Conservation (phyloP, 2,797 vertebrate species). For the Merluccius polli region DNA sequence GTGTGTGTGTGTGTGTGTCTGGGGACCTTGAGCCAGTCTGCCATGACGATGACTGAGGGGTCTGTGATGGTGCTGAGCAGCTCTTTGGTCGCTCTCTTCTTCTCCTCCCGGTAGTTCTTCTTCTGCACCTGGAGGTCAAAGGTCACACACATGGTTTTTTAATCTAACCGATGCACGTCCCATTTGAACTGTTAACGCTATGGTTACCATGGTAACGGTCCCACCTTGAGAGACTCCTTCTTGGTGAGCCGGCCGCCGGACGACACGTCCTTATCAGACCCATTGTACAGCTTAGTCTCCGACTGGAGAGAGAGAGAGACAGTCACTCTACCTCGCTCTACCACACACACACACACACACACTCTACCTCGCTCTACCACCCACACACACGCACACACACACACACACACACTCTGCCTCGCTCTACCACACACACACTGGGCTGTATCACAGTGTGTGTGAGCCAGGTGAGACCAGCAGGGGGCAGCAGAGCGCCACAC, state of each 20-base stretch:
- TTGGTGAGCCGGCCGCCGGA: constrained; percentile 94
- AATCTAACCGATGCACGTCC: too few species aligned
- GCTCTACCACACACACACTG: too few species aligned
- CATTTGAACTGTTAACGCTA: not conserved
- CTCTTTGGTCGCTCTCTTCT: constrained; percentile 97
- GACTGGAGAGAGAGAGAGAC: constrained; percentile 76
- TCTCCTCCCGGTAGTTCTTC: constrained; percentile 98
- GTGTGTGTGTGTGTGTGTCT: not conserved
- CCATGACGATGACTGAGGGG: constrained; percentile 96
- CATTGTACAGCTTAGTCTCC: constrained; percentile 98
- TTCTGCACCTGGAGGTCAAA: constrained; percentile 85
- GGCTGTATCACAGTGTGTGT: too few species aligned
- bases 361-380: not conserved
- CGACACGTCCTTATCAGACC: constrained; percentile 92
- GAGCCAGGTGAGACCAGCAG: not conserved
- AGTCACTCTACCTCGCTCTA: not conserved
- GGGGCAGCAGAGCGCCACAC: not conserved
- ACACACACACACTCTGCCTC: too few species aligned
- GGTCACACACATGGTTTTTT: not conserved
- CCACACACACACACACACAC: not conserved
- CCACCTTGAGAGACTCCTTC: constrained; percentile 98
- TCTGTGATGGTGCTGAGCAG: constrained; percentile 97
- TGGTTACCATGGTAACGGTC: not conserved
- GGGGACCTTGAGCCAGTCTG: constrained; percentile 96
- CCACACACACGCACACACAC: too few species aligned